These are phyloP conservation scores for Rhabditoides inermis DNA, from an alignment of 2,888 invertebrate genomes.

Conservation along the genomic window DNA sequence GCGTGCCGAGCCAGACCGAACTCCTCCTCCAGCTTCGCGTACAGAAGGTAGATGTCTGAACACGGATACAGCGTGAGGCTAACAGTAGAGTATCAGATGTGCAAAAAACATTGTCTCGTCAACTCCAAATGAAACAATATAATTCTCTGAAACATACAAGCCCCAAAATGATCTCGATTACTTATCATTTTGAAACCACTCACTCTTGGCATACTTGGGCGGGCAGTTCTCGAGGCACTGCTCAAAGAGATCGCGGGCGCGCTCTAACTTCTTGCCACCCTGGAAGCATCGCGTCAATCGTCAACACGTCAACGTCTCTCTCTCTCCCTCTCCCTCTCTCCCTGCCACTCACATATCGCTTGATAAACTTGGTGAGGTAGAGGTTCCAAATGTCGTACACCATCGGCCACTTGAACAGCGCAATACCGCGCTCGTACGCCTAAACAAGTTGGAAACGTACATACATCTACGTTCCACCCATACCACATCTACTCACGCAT, in stretches of 20 bases:
- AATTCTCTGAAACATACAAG: not conserved
- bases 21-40: conserved; percentile 95
- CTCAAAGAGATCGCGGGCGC: conserved; percentile 93
- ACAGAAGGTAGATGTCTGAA: conserved; percentile 75
- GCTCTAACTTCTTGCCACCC: conserved; percentile 82
- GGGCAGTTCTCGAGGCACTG: conserved; percentile 95
- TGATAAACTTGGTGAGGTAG: conserved; percentile 89
- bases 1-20: conserved; percentile 93
- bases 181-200: no score
- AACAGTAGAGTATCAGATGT: not conserved
- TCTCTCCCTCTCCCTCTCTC: no score
- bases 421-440: conserved; percentile 94
- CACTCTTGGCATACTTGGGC: conserved; percentile 81
- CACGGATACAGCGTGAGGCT: not conserved
- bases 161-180: no score
- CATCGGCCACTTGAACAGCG: conserved; percentile 96
- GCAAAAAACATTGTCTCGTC: not conserved
- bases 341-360: conserved; percentile 69
- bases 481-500: no score
- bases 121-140: not conserved
- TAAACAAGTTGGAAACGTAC: conserved; percentile 26
- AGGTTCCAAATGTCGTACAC: conserved; percentile 99
- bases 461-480: not conserved
- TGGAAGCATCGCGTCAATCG: conserved; percentile 27
- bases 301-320: not conserved